Conservation (phyloP, 2,113 vertebrate genomes). For the Eidolon helvum region DNA sequence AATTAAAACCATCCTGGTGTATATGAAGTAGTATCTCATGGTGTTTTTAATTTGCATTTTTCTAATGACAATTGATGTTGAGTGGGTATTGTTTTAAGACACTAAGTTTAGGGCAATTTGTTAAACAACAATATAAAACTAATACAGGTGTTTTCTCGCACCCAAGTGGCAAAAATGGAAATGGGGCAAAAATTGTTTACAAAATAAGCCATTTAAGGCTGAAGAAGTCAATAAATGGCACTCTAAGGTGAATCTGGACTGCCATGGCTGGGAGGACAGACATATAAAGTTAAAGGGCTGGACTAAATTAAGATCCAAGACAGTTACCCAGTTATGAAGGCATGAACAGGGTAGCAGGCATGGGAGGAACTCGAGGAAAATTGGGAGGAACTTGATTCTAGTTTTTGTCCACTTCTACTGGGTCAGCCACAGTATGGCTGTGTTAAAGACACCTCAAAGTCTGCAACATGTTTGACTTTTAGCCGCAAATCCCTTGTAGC, state of each 20-base stretch:
- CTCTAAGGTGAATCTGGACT: neutral
- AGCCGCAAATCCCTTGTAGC: neutral
- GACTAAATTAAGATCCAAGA: neutral
- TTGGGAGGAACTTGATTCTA: neutral
- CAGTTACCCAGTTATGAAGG: neutral
- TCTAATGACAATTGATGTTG: neutral
- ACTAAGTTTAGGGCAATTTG: neutral
- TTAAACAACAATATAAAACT: neutral
- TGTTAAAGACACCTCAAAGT: neutral
- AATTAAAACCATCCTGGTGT: neutral
- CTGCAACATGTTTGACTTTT: neutral
- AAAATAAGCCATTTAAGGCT: neutral
- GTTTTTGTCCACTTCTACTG: neutral
- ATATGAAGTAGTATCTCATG: neutral
- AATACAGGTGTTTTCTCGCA: neutral
- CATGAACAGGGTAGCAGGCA: neutral
- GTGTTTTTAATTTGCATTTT: constrained; percentile 13
- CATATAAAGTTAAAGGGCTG: neutral
- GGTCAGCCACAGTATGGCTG: neutral
- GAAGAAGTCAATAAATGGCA: neutral
- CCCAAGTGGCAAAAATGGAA: neutral
- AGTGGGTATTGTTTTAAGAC: neutral
- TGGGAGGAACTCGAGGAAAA: neutral
- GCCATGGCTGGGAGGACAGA: neutral
- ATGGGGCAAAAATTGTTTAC: neutral